Base-by-base conservation (phyloP, 2,888 invertebrate genomes). In the Pteria penguin region DNA sequence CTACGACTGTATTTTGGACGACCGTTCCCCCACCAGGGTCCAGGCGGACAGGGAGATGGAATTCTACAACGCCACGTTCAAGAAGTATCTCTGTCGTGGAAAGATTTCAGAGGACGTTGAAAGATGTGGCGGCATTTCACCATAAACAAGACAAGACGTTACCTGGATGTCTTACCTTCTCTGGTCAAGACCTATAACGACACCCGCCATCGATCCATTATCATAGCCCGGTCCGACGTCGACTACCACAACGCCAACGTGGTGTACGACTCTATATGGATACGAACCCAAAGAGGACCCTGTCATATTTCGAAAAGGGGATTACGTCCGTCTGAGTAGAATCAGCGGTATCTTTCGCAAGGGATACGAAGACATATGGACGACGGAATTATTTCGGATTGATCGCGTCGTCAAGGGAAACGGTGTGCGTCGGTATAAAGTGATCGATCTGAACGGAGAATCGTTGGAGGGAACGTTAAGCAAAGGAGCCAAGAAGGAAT, bases 341-440 rank as follows among this genome's bases (percentile, higher is more conserved):
- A 24, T 31, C 11, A 57, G 57, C 1, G 31, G 65, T 24, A 29
- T 29, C 3, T 83, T 83, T 62, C 65, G 71, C n/a, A 81, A 82
- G 11, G 80, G 80, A 1, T 82, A 79, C 65, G 31, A 74, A 62
- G 73, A 78, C 5, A 72, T 65, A n/a, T 81, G 80, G 80, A 76
- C 57, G 4, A 66, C 27, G 11, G 82, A 81, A 68, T 5, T 78
- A 31, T 83, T 82, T 70, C 75, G 65, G 1, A 52, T 82, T n/a
- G n/a, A n/a, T n/a, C n/a, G n/a, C n/a, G n/a, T n/a, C n/a, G n/a
- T n/a, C n/a, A n/a, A n/a, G n/a, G n/a, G n/a, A n/a, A 45, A 45
- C 8, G 8, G 45, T 8, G 11, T 18, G 8, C 18, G 18, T 45
- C 8, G 11, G 0, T 45, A 45, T 45, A 45, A 18, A 18, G 18